These are phyloP conservation scores for Carollia perspicillata DNA, from an alignment of 2,113 vertebrate species.

Conservation along the genomic window DNA sequence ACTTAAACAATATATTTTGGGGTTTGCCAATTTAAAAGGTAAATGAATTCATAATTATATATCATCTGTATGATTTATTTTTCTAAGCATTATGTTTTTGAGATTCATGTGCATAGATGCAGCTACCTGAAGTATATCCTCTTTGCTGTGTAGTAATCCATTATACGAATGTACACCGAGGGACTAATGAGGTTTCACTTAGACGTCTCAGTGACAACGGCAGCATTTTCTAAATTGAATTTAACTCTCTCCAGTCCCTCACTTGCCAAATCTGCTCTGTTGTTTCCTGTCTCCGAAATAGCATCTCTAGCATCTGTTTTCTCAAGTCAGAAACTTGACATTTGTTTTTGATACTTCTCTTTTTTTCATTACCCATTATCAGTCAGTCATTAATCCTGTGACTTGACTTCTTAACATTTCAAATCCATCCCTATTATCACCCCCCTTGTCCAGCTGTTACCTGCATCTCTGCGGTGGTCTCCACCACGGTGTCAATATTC, in stretches of 20 bases:
- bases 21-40: not conserved
- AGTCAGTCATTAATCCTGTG: not conserved
- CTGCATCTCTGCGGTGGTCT: not conserved
- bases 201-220: not conserved
- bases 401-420: not conserved
- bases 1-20: not conserved
- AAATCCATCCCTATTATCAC: not conserved
- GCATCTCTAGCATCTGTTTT: not conserved
- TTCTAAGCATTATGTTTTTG: not conserved
- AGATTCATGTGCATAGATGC: not conserved
- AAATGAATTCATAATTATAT: constrained; percentile 3
- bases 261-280: not conserved
- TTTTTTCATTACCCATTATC: not conserved
- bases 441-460: too few relatives aligned
- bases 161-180: not conserved
- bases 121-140: not conserved
- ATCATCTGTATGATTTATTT: not conserved
- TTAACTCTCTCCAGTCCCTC: not conserved
- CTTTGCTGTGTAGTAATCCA: not conserved
- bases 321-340: not conserved
- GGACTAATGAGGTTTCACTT: not conserved
- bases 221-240: not conserved
- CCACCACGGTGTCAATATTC: not conserved
- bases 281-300: not conserved
- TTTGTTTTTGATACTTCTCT: not conserved